Conservation (phyloP, 2,797 vertebrate genomes). For the Cyprinodon diabolis region DNA sequence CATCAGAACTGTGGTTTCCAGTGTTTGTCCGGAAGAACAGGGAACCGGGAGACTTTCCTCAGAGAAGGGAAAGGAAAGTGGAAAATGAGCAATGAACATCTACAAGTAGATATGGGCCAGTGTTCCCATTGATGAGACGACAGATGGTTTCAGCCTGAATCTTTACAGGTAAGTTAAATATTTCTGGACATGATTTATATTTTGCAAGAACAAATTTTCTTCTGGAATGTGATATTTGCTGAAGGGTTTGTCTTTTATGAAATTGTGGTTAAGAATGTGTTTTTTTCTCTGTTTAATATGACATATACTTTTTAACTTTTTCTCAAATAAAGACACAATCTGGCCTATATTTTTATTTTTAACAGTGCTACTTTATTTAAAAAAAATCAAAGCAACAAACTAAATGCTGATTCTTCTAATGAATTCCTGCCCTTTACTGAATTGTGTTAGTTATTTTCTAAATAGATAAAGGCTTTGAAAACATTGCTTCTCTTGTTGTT, state of each 20-base stretch:
- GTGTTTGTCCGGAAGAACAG: constrained; percentile 1
- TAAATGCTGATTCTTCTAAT: background rate
- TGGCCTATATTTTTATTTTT: background rate
- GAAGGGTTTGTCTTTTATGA: background rate
- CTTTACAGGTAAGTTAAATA: background rate
- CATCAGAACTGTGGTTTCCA: constrained; percentile 19
- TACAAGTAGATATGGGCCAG: constrained; percentile 1
- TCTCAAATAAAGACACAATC: background rate
- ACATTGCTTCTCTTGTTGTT: background rate
- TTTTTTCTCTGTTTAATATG: background rate
- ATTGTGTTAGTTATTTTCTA: background rate
- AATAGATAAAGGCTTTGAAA: background rate
- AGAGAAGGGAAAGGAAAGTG: constrained; percentile 49
- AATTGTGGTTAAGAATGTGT: background rate
- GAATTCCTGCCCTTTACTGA: background rate
- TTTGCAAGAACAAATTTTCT: background rate
- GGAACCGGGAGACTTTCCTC: constrained; percentile 26
- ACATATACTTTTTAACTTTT: background rate
- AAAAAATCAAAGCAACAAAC: background rate
- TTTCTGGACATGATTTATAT: background rate
- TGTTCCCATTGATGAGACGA: background rate
- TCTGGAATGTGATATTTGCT: background rate
- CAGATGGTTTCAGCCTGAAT: background rate
- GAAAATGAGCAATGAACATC: constrained; percentile 24
- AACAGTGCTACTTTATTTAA: background rate